phyloP scores from a whole-genome alignment of 2,113 vertebrate genomes.

The Prunella fulvescens region DNA sequence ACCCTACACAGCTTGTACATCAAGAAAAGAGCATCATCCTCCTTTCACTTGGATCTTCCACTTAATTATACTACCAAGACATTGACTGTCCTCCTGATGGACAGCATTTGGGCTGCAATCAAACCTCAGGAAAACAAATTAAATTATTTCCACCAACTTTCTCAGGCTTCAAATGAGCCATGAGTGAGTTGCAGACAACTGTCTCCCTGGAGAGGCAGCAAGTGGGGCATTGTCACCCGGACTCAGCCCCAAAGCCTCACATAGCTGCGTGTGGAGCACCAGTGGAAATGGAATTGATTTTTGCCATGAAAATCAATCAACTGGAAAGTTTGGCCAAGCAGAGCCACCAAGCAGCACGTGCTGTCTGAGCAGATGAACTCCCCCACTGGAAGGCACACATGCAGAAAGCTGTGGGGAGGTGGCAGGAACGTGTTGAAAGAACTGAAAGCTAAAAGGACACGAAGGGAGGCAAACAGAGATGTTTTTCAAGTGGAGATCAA shows the following conservation, averaged over 20 bases:
- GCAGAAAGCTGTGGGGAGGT: neutral
- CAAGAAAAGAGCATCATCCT: neutral
- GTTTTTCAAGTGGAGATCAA: neutral
- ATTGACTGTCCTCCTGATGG: neutral
- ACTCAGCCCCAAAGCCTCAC: neutral
- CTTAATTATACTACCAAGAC: neutral
- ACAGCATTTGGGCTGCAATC: neutral
- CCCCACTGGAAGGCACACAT: neutral
- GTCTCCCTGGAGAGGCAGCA: neutral
- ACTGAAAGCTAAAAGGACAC: neutral
- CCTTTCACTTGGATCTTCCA: neutral
- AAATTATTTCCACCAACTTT: neutral
- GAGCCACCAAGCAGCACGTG: neutral
- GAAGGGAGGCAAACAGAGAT: neutral
- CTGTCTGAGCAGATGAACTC: neutral
- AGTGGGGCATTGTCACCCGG: neutral
- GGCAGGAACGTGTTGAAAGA: neutral
- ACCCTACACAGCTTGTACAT: accelerated
- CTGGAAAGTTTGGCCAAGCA: neutral
- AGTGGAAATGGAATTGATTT: neutral
- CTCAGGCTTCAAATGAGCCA: neutral
- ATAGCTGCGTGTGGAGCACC: neutral
- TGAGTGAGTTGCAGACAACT: neutral
- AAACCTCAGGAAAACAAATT: neutral
- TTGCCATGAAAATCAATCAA: neutral